Evolutionary conservation across 2,888 invertebrate genomes (phyloP).

Genomic region (Eilema griseolum): DNA sequence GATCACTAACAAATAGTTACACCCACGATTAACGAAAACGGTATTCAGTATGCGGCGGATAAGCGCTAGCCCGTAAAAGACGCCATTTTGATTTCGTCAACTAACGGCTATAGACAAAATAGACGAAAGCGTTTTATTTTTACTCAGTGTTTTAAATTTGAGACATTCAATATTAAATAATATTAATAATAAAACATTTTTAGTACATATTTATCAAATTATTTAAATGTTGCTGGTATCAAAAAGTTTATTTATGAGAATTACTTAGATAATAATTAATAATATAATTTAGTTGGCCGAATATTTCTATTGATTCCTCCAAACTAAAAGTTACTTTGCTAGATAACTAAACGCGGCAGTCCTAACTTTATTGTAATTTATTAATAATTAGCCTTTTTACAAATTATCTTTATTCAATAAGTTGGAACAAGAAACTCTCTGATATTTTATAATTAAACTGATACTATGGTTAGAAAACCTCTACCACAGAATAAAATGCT

Average conservation of each 20-base stretch:
- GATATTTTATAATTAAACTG: not conserved
- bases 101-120: slow-evolving; percentile 77
- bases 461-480: no score
- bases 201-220: not conserved
- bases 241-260: not conserved
- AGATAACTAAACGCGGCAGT: not conserved
- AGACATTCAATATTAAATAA: not conserved
- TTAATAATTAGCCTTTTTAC: not conserved
- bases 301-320: not conserved
- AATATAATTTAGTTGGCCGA: no score
- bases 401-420: not conserved
- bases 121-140: slow-evolving; percentile 55
- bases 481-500: no score
- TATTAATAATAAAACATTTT: not conserved
- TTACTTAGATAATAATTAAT: not conserved
- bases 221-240: not conserved
- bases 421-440: not conserved
- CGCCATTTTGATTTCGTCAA: slow-evolving; percentile 87
- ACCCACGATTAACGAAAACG: slow-evolving; percentile 68
- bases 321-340: not conserved
- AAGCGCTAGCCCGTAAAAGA: slow-evolving; percentile 81
- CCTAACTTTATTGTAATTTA: not conserved
- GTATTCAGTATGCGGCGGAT: slow-evolving; percentile 78
- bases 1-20: slow-evolving; percentile 71
- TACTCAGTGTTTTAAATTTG: not conserved